Conservation (phyloP, 2,113 vertebrate genomes). For the Notothenia rossii region DNA sequence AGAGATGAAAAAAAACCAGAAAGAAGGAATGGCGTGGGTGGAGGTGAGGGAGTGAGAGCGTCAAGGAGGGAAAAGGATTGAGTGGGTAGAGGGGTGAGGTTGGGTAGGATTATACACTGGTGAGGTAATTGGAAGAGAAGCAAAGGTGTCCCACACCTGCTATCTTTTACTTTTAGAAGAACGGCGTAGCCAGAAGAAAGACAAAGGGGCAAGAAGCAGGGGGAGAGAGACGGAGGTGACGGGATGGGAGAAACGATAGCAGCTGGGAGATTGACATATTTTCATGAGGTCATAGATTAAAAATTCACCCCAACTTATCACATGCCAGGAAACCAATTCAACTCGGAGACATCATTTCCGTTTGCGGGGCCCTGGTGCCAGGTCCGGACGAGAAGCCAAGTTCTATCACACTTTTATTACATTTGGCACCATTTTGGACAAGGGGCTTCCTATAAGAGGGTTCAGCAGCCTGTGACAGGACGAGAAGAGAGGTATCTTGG, state of each 20-base stretch:
- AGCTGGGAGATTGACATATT: slow-evolving; percentile 59
- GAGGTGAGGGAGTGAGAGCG: slow-evolving; percentile 56
- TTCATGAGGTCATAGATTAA: slow-evolving; percentile 68
- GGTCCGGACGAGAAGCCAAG: slow-evolving; percentile 55
- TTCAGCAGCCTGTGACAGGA: slow-evolving; percentile 54
- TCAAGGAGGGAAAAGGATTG: slow-evolving; percentile 43
- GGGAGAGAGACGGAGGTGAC: slow-evolving; percentile 20
- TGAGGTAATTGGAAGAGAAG: slow-evolving; percentile 72
- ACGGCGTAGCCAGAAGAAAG: slow-evolving; percentile 26
- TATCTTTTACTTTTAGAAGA: slow-evolving; percentile 58
- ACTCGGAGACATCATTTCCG: slow-evolving; percentile 69
- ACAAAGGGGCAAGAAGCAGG: slow-evolving; percentile 34
- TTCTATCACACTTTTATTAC: slow-evolving; percentile 67
- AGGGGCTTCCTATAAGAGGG: slow-evolving; percentile 41
- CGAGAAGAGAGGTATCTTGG: slow-evolving; percentile 39
- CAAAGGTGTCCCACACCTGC: slow-evolving; percentile 71
- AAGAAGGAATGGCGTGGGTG: slow-evolving; percentile 51
- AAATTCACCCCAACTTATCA: slow-evolving; percentile 70
- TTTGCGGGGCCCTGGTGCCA: slow-evolving; percentile 43
- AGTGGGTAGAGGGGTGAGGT: slow-evolving; percentile 60
- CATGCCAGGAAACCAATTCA: slow-evolving; percentile 75
- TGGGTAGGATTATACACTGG: slow-evolving; percentile 64
- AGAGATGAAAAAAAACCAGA: slow-evolving; percentile 60
- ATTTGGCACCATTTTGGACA: slow-evolving; percentile 67
- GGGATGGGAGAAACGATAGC: slow-evolving; percentile 45